Conservation (phyloP, 2,113 vertebrate genomes). For the Thunnus thynnus region DNA sequence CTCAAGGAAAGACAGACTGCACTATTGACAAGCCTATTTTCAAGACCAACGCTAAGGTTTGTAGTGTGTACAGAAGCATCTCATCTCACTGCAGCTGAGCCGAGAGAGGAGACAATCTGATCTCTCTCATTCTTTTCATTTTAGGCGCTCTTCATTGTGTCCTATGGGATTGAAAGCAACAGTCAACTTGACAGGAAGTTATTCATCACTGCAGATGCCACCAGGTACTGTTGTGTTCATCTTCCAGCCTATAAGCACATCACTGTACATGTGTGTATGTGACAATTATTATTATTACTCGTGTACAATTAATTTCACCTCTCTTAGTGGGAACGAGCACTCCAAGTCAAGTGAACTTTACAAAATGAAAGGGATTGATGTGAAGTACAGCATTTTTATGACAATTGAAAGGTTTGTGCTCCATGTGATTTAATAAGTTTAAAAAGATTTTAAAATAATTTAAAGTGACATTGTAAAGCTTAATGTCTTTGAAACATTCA, state of each 20-base stretch:
- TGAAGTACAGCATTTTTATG: slow-evolving; percentile 82
- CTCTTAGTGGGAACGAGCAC: slow-evolving; percentile 77
- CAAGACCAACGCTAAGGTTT: too few species aligned
- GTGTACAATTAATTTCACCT: too few species aligned
- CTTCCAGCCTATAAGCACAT: background rate
- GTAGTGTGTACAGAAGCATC: background rate
- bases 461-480: too few species aligned
- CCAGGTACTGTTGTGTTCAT: slow-evolving; percentile 67
- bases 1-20: too few species aligned
- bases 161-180: slow-evolving; percentile 74
- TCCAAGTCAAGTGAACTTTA: slow-evolving; percentile 20
- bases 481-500: too few species aligned
- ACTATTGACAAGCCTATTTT: too few species aligned
- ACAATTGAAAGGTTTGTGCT: slow-evolving; percentile 78
- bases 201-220: slow-evolving; percentile 70
- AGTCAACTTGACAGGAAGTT: slow-evolving; percentile 59
- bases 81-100: background rate
- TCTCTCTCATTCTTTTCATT: slow-evolving; percentile 4
- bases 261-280: too few species aligned
- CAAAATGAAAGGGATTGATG: slow-evolving; percentile 57
- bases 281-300: too few species aligned
- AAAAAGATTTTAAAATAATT: background rate
- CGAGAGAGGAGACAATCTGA: background rate
- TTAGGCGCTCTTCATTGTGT: slow-evolving; percentile 77
- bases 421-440: background rate